A percentile compares a stretch with the other conserved stretches of the same genome.
Conservation (phyloP, 2,113 vertebrate species). For the Cichladusa arquata region DNA sequence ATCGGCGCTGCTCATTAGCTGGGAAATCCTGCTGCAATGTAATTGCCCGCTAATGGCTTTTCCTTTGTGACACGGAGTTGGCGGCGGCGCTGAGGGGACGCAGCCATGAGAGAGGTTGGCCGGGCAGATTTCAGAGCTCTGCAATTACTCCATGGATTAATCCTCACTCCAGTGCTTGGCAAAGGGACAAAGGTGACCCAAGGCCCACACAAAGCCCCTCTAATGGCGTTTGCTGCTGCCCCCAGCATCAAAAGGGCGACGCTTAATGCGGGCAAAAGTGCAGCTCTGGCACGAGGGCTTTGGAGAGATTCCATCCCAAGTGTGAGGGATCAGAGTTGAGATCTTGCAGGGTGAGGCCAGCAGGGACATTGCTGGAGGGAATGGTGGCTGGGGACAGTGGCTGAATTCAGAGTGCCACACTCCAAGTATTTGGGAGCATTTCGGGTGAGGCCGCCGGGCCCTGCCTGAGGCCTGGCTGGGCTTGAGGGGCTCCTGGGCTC, state of each 20-base stretch:
- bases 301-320: neutral
- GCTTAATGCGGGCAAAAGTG: constrained; percentile 34
- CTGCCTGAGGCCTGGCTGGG: neutral
- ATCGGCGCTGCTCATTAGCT: constrained; percentile 38
- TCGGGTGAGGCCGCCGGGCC: rapidly evolving
- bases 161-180: neutral
- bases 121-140: neutral
- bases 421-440: neutral
- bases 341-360: neutral
- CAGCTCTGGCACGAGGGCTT: neutral
- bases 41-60: constrained; percentile 62
- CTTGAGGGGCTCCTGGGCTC: neutral
- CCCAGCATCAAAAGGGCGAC: constrained; percentile 1
- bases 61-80: constrained; percentile 36
- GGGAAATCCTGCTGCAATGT: constrained; percentile 31
- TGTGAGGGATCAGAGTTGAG: neutral
- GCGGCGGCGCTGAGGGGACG: neutral
- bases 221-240: neutral
- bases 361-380: neutral
- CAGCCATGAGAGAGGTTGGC: neutral
- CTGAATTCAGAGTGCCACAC: neutral
- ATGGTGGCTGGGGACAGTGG: rapidly evolving
- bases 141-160: constrained; percentile 6
- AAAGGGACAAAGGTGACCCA: constrained; percentile 9
- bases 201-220: neutral